These are phyloP conservation scores for Protobothrops flavoviridis DNA, from an alignment of 2,113 vertebrate genomes.

Conservation along the genomic window DNA sequence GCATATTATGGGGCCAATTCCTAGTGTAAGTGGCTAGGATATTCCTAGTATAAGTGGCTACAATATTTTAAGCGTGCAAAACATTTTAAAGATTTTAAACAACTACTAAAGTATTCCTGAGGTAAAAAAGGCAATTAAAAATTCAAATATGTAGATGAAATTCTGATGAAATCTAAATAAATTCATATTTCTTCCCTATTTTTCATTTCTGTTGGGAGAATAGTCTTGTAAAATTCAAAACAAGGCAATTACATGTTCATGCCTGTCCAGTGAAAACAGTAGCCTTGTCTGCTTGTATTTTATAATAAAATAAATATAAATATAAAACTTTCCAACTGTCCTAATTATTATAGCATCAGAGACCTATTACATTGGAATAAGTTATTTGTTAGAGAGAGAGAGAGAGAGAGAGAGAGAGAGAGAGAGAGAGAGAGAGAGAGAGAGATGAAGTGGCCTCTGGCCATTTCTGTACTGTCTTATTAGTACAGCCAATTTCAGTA, in stretches of 20 bases:
- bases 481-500: conserved; percentile 7
- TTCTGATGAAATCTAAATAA: neutral
- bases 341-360: conserved; percentile 27
- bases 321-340: conserved; percentile 3
- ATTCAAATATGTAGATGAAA: neutral
- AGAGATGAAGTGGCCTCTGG: conserved; percentile 23
- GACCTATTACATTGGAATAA: conserved; percentile 4
- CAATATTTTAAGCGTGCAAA: neutral
- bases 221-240: neutral
- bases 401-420: no score
- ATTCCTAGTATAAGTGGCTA: neutral
- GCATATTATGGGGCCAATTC: neutral
- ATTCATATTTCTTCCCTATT: neutral
- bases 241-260: neutral
- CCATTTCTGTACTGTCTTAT: conserved; percentile 24
- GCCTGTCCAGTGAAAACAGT: neutral
- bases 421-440: neutral
- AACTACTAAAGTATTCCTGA: neutral
- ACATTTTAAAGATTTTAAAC: neutral
- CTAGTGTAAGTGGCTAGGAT: neutral
- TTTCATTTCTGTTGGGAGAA: neutral
- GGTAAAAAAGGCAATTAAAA: neutral
- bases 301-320: neutral
- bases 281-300: neutral
- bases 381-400: neutral